Evolutionary conservation across 2,888 invertebrate species (phyloP).

Genomic region (Drosophila monieri): DNA sequence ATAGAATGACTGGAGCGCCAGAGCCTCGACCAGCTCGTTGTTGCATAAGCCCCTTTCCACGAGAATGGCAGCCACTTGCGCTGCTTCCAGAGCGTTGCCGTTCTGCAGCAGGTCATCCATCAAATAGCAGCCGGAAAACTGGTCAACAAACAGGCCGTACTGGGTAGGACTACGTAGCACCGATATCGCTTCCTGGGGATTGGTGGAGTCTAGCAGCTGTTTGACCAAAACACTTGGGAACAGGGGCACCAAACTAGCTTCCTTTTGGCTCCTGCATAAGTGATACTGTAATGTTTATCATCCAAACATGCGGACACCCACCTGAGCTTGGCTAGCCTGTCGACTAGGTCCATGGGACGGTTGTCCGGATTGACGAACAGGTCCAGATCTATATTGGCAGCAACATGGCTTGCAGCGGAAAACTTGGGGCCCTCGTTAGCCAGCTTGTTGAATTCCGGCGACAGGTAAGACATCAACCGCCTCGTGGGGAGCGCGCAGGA

Average conservation of each 20-base stretch:
- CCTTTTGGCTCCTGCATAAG: conserved; percentile 55
- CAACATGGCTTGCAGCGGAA: conserved; percentile 3
- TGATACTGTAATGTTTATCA: neutral
- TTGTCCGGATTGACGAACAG: conserved; percentile 60
- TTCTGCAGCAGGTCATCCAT: conserved; percentile 91
- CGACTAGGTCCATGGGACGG: conserved; percentile 60
- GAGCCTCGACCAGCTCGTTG: conserved; percentile 88
- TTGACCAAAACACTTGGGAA: conserved; percentile 58
- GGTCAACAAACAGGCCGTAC: conserved; percentile 96
- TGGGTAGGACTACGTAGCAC: conserved; percentile 92
- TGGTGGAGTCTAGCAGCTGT: conserved; percentile 62
- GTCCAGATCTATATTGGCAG: conserved; percentile 52
- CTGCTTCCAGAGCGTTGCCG: conserved; percentile 89
- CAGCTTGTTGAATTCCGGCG: conserved; percentile 55
- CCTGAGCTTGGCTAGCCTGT: conserved; percentile 55
- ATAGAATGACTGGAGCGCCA: conserved; percentile 91
- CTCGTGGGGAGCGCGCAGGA: conserved; percentile 26
- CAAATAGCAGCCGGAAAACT: conserved; percentile 90
- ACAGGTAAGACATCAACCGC: conserved; percentile 62
- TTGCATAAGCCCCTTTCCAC: conserved; percentile 95
- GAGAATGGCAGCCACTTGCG: conserved; percentile 89
- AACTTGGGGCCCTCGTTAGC: conserved; percentile 43
- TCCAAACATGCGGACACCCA: conserved; percentile 6
- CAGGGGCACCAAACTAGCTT: conserved; percentile 54
- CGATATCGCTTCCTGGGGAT: conserved; percentile 87